These are phyloP conservation scores for Zaprionus africanus DNA, from an alignment of 1,140 invertebrate species.

Conservation along the genomic window DNA sequence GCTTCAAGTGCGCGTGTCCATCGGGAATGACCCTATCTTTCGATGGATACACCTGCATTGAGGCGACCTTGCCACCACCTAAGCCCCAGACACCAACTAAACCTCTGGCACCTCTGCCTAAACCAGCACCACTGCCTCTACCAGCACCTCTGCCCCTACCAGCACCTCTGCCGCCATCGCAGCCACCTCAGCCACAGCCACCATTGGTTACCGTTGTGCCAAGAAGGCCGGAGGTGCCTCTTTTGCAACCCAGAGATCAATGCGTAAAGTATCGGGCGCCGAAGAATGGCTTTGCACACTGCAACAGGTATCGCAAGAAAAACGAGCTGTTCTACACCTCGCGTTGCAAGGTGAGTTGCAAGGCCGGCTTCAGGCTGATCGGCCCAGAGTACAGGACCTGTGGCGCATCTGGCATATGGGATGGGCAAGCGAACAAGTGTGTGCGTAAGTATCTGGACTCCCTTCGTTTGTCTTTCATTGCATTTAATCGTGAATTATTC, in stretches of 20 bases:
- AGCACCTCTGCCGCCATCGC: background rate
- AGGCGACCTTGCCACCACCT: constrained; percentile 17
- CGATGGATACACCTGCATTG: constrained; percentile 85
- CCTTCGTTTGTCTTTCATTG: background rate
- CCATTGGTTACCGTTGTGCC: background rate
- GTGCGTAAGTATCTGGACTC: constrained; percentile 82
- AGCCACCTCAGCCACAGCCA: background rate
- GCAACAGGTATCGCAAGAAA: constrained; percentile 79
- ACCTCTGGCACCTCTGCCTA: background rate
- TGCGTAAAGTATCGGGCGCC: constrained; percentile 82
- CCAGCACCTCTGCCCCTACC: background rate
- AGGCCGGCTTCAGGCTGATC: constrained; percentile 84
- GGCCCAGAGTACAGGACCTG: constrained; percentile 85
- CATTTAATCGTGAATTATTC: background rate
- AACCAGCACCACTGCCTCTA: background rate
- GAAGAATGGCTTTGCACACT: constrained; percentile 80
- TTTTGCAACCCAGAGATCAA: constrained; percentile 57
- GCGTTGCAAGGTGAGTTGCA: constrained; percentile 86
- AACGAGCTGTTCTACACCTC: constrained; percentile 84
- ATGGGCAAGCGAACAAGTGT: constrained; percentile 85
- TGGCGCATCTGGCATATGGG: constrained; percentile 85
- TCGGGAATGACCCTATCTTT: constrained; percentile 91
- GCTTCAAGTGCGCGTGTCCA: constrained; percentile 93
- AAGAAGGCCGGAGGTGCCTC: background rate
- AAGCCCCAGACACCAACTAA: background rate